phyloP scores from a whole-genome alignment of 2,113 vertebrate genomes.

The Carollia perspicillata region DNA sequence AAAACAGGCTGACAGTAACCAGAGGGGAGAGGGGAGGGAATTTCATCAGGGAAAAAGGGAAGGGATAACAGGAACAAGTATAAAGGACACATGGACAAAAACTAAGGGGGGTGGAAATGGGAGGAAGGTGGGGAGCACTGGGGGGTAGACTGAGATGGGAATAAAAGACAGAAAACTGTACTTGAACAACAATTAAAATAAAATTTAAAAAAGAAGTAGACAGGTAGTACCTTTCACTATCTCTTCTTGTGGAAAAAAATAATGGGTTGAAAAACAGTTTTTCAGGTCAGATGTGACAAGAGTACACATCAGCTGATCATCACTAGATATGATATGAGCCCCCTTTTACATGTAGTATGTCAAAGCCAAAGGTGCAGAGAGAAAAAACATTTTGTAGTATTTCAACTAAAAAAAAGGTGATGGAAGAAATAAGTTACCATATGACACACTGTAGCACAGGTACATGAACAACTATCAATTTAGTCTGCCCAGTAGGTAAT shows the following conservation, averaged over 20 bases:
- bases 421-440: neutral
- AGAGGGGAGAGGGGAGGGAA: no score
- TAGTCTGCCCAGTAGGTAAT: neutral
- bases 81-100: no score
- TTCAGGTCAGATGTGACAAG: neutral
- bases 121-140: no score
- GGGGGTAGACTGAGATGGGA: no score
- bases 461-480: neutral
- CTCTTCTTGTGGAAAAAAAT: neutral
- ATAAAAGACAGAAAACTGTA: no score
- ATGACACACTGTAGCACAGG: neutral
- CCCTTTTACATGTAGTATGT: neutral
- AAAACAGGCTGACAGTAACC: no score
- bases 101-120: no score
- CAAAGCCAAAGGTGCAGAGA: conserved; percentile 18
- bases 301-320: neutral
- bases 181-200: no score
- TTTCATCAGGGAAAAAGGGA: no score
- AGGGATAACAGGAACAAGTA: no score
- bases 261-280: neutral
- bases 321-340: neutral
- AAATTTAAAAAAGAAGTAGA: neutral
- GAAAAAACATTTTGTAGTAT: neutral
- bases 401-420: conserved; percentile 19
- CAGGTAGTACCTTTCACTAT: neutral